phyloP scores from a whole-genome alignment of 1,140 invertebrate species.

The Apis cerana region DNA sequence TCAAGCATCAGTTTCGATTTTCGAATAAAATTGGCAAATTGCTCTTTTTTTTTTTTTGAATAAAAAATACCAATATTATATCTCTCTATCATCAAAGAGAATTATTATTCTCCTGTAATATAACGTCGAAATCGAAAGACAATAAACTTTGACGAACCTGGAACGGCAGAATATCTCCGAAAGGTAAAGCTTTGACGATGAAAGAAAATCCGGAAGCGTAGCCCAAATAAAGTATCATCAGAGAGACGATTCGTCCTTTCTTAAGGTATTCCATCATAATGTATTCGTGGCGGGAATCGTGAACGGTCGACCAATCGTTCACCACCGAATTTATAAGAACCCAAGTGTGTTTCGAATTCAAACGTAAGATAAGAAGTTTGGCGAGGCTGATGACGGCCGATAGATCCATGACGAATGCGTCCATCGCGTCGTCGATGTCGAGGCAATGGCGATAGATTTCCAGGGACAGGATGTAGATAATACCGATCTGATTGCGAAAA shows the following conservation, averaged over 20 bases:
- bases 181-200: constrained; percentile 36
- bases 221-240: constrained; percentile 44
- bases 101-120: too few species aligned
- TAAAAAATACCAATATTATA: too few species aligned
- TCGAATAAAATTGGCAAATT: too few species aligned
- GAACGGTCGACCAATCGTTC: constrained; percentile 43
- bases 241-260: constrained; percentile 40
- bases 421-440: constrained; percentile 54
- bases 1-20: neutral
- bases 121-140: too few species aligned
- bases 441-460: constrained; percentile 50
- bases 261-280: constrained; percentile 48
- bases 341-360: constrained; percentile 33
- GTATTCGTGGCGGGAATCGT: neutral
- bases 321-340: constrained; percentile 32
- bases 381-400: constrained; percentile 50
- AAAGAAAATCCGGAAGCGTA: constrained; percentile 50
- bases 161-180: neutral
- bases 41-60: too few species aligned
- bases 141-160: constrained; percentile 1
- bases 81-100: too few species aligned
- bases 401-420: constrained; percentile 61
- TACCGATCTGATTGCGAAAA: constrained; percentile 41
- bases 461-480: constrained; percentile 41
- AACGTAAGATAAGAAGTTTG: constrained; percentile 49